Evolutionary conservation across 2,113 vertebrate species (phyloP).

Genomic region (Dromiciops gliroides): DNA sequence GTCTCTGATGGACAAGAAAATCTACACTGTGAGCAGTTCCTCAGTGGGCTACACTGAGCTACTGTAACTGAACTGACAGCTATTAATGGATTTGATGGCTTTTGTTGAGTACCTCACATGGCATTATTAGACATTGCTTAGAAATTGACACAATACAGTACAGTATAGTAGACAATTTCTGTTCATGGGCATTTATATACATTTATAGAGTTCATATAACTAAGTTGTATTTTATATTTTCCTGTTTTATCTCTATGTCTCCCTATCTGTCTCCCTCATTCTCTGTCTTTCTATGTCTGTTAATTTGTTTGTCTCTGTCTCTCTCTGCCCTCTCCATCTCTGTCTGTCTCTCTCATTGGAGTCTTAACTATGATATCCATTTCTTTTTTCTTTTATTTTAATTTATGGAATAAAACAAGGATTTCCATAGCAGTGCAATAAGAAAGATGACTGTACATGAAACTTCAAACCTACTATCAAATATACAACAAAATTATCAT

Average conservation of each 20-base stretch:
- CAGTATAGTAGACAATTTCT: neutral
- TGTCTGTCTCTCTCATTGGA: neutral
- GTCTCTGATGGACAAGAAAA: neutral
- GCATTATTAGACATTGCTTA: neutral
- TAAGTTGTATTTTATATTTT: neutral
- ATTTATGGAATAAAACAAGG: too few relatives aligned
- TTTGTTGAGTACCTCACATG: neutral
- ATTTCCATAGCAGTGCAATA: too few relatives aligned
- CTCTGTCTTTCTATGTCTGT: neutral
- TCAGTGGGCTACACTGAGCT: neutral
- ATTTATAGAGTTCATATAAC: neutral
- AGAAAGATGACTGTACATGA: too few relatives aligned
- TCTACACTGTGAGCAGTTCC: neutral
- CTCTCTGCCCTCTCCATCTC: neutral
- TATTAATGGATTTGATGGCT: neutral
- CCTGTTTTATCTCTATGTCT: neutral
- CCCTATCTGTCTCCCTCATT: neutral
- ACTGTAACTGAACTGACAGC: neutral
- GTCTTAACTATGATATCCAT: too few relatives aligned
- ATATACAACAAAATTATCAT: too few relatives aligned
- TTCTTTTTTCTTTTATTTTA: too few relatives aligned
- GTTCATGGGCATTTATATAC: neutral
- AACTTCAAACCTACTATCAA: too few relatives aligned
- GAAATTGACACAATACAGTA: neutral
- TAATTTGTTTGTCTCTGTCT: too few relatives aligned